Evolutionary conservation across 2,113 vertebrate species (phyloP).

Genomic region (Hystrix brachyura): DNA sequence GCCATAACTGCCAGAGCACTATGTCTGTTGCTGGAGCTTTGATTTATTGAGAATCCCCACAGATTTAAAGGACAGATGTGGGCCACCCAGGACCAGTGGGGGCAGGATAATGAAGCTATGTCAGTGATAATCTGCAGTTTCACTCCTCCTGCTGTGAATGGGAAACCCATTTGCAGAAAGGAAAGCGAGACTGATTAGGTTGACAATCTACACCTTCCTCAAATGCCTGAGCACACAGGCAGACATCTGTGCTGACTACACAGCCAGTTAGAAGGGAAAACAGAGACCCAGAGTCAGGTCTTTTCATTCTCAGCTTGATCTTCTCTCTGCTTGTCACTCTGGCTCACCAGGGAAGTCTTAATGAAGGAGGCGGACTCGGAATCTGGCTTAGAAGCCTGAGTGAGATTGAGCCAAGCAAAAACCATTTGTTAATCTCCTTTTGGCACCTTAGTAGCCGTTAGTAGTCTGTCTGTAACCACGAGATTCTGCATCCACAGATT

Average conservation of each 20-base stretch:
- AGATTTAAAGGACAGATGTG: constrained; percentile 41
- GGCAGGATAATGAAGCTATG: not conserved
- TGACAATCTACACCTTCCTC: not conserved
- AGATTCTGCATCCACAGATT: not conserved
- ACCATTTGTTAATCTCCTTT: not conserved
- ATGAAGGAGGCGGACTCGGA: not conserved
- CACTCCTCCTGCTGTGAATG: not conserved
- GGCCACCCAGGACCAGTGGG: not conserved
- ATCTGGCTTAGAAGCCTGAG: not conserved
- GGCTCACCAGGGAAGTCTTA: not conserved
- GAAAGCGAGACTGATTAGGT: not conserved
- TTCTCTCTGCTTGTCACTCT: not conserved
- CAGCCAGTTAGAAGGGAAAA: not conserved
- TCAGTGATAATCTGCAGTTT: not conserved
- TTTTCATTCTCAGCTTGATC: not conserved
- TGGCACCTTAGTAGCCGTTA: not conserved
- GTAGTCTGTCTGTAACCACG: not conserved
- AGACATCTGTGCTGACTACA: not conserved
- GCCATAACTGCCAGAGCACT: not conserved
- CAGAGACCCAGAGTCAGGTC: not conserved
- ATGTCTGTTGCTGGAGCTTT: not conserved
- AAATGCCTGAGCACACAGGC: not conserved
- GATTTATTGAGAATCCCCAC: not conserved
- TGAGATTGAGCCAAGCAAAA: not conserved
- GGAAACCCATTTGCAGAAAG: not conserved